Percentiles rank a stretch among this genome's conserved stretches.
Conservation (phyloP, 2,113 vertebrate genomes). For the Aleadryas rufinucha region DNA sequence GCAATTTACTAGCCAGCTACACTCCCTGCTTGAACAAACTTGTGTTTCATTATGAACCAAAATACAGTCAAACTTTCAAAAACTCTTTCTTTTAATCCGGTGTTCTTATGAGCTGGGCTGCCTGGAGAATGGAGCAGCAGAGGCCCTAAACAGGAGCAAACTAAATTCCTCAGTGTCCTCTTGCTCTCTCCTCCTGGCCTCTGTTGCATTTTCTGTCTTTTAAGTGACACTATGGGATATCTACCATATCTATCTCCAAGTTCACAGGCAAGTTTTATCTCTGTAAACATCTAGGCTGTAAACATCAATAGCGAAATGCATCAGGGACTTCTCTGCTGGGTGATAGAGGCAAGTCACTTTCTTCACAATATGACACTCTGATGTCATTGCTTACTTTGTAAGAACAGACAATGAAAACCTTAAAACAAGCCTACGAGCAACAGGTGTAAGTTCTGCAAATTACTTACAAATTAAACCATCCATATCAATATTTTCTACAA, state of each 20-base stretch:
- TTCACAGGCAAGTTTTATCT: not conserved
- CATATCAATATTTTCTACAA: not conserved
- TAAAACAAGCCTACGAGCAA: not conserved
- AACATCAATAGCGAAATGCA: not conserved
- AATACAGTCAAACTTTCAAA: not conserved
- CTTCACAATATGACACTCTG: not conserved
- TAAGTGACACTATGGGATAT: not conserved
- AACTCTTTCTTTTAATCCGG: not conserved
- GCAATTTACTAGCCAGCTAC: not conserved
- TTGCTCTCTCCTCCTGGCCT: not conserved
- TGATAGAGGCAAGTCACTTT: not conserved
- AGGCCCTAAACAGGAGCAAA: not conserved
- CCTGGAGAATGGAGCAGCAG: not conserved
- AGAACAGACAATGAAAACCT: not conserved
- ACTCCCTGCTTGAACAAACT: not conserved
- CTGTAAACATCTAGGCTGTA: not conserved
- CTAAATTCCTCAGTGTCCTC: not conserved
- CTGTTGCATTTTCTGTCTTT: not conserved
- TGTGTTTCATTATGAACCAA: not conserved
- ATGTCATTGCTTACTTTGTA: not conserved
- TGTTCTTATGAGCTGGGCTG: not conserved
- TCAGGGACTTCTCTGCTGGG: not conserved
- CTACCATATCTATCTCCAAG: not conserved
- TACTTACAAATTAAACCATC: not conserved
- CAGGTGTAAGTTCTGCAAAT: not conserved